Conservation (phyloP, 2,888 invertebrate genomes). For the Heliconius ethilla region DNA sequence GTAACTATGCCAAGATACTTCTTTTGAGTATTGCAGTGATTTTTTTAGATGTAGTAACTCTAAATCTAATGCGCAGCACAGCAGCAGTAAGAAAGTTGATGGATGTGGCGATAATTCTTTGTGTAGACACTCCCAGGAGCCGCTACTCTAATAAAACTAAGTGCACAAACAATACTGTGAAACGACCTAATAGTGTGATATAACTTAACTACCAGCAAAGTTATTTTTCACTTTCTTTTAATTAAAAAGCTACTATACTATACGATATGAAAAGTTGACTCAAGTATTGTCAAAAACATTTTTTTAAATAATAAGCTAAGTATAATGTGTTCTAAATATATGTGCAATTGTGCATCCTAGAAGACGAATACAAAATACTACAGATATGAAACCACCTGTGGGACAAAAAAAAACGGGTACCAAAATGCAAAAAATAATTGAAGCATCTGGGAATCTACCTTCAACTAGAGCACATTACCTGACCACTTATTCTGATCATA, state of each 20-base stretch:
- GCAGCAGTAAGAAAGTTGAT: background rate
- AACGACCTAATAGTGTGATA: slow-evolving; percentile 17
- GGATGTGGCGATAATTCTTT: background rate
- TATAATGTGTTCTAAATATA: background rate
- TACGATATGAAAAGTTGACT: background rate
- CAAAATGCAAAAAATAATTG: slow-evolving; percentile 27
- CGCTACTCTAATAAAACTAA: slow-evolving; percentile 43
- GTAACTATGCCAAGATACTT: background rate
- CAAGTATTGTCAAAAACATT: background rate
- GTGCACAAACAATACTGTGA: slow-evolving; percentile 39
- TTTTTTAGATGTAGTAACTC: slow-evolving; percentile 5
- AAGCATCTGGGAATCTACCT: slow-evolving; percentile 22
- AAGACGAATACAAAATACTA: slow-evolving; percentile 18
- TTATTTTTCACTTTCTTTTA: slow-evolving; percentile 27
- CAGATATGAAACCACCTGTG: slow-evolving; percentile 34
- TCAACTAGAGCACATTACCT: slow-evolving; percentile 53
- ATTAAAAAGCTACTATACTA: slow-evolving; percentile 31
- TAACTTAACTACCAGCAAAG: background rate
- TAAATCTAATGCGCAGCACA: background rate
- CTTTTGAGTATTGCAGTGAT: background rate
- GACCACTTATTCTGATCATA: slow-evolving; percentile 60
- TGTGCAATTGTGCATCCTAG: background rate
- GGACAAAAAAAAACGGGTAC: slow-evolving; percentile 21
- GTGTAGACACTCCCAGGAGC: slow-evolving; percentile 36
- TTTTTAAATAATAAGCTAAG: background rate